Evolutionary conservation across 2,113 vertebrate genomes (phyloP), one percentile per base, ranked within the genome.

Genomic region (Coturnix japonica): DNA sequence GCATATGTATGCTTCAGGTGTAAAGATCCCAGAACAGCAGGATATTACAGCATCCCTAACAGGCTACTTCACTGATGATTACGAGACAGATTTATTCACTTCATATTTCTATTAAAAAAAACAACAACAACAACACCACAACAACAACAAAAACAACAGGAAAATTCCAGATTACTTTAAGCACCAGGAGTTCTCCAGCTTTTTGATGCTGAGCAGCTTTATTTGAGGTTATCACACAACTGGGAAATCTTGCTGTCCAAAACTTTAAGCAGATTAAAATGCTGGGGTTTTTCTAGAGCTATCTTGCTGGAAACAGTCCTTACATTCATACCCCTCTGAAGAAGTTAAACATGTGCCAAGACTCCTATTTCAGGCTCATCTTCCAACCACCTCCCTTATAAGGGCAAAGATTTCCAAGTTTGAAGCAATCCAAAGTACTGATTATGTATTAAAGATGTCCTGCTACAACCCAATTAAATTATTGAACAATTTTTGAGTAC

Each of bases 321-420:
- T 63, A 85, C 25, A 87, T 83, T 89, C 53, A 94, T 74, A 63
- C 6, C 35, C 51, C 60, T 87, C 35, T 54, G 20, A 80, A 89
- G 85, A 92, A 18, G 23, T 64, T 49, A 87, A 46, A 20, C n/a
- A 74, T 67, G 33, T 80, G 87, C 76, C 91, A 93, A 85, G 35
- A 20, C 9, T 73, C 82, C 82, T 75, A 83, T 88, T 94, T 91
- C 85, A 95, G 69, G 39, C 18, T 83, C 8, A 2, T 91, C 59
- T 81, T 88, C 80, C 22, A 92, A 60, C 61, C 54, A 84, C 25
- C 72, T 86, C 76, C 85, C 91, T 83, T 91, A 65, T 53, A 94
- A 72, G 78, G 91, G 33, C 60, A 85, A 95, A 92, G 59, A 81
- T 76, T 92, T 85, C 63, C 31, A 81, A 85, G 37, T 84, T 13